Percentiles rank a stretch among this genome's conserved stretches.
phyloP scores from a whole-genome alignment of 2,888 invertebrate genomes.

The Gisinianus flammeolus region DNA sequence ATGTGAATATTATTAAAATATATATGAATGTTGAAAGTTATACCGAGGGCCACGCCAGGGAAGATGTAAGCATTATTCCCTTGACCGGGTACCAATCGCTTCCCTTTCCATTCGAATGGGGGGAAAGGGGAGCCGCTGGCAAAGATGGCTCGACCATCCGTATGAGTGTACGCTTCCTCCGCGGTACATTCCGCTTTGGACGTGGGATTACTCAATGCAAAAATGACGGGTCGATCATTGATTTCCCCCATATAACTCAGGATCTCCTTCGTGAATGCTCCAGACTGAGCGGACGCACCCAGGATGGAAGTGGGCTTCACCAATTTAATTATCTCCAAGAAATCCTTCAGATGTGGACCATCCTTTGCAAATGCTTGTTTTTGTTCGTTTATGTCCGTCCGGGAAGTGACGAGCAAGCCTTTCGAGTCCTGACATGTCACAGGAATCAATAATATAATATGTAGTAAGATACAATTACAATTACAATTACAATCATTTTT shows the following conservation, averaged over 20 bases:
- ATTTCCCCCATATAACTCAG: slow-evolving; percentile 75
- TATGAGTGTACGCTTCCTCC: slow-evolving; percentile 88
- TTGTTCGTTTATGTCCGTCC: slow-evolving; percentile 74
- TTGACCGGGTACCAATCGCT: slow-evolving; percentile 88
- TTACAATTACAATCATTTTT: neutral
- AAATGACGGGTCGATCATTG: slow-evolving; percentile 88
- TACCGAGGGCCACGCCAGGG: slow-evolving; percentile 94
- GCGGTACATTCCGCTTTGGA: slow-evolving; percentile 99
- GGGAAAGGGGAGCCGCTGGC: slow-evolving; percentile 97
- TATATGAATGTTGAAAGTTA: too few relatives aligned
- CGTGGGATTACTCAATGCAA: slow-evolving; percentile 98
- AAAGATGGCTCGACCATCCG: slow-evolving; percentile 85
- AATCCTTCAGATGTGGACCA: slow-evolving; percentile 74
- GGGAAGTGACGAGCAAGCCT: slow-evolving; percentile 87
- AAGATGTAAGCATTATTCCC: slow-evolving; percentile 98
- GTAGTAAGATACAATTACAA: neutral
- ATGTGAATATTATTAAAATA: too few relatives aligned
- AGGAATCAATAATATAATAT: neutral
- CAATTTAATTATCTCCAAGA: slow-evolving; percentile 83
- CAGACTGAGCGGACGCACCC: slow-evolving; percentile 67
- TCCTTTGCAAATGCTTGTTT: slow-evolving; percentile 83
- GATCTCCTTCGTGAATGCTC: slow-evolving; percentile 40
- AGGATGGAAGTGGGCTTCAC: slow-evolving; percentile 87
- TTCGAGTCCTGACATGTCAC: slow-evolving; percentile 73
- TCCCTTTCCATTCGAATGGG: slow-evolving; percentile 73